phyloP scores from a whole-genome alignment of 2,888 invertebrate species.

The Muschampia plurimacula region DNA sequence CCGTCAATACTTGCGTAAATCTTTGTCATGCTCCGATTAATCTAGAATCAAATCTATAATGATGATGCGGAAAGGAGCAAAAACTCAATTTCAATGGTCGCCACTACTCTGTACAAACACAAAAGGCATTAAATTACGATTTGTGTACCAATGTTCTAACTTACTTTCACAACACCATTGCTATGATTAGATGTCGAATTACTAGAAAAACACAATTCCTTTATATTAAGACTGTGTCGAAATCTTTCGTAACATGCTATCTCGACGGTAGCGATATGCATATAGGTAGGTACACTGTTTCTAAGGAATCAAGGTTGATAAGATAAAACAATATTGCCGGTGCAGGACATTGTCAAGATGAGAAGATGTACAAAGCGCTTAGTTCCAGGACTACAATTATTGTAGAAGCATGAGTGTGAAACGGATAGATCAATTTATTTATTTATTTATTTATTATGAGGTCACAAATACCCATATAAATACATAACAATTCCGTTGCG shows the following conservation, averaged over 20 bases:
- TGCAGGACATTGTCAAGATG: no score
- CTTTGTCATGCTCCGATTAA: constrained; percentile 31
- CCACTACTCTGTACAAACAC: constrained; percentile 24
- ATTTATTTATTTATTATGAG: no score
- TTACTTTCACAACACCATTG: constrained; percentile 40
- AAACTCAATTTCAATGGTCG: constrained; percentile 34
- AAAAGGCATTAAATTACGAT: constrained; percentile 24
- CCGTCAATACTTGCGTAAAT: constrained; percentile 28
- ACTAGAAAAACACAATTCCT: constrained; percentile 17
- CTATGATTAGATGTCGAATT: constrained; percentile 24
- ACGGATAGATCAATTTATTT: no score
- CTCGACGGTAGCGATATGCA: constrained; percentile 38
- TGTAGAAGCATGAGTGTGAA: constrained; percentile 70
- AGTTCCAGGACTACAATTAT: no score
- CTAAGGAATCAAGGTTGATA: constrained; percentile 69
- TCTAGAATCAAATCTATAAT: constrained; percentile 25
- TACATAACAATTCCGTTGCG: no score
- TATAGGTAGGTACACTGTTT: constrained; percentile 58
- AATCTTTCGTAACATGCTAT: constrained; percentile 23
- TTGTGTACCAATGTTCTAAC: constrained; percentile 44
- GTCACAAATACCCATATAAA: no score
- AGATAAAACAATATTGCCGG: constrained; percentile 59
- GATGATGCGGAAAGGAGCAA: constrained; percentile 30
- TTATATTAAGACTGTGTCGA: constrained; percentile 18
- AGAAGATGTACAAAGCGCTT: no score